Evolutionary conservation across 2,888 invertebrate genomes (phyloP), one percentile per base, ranked within the genome.

Genomic region (Allacma fusca): DNA sequence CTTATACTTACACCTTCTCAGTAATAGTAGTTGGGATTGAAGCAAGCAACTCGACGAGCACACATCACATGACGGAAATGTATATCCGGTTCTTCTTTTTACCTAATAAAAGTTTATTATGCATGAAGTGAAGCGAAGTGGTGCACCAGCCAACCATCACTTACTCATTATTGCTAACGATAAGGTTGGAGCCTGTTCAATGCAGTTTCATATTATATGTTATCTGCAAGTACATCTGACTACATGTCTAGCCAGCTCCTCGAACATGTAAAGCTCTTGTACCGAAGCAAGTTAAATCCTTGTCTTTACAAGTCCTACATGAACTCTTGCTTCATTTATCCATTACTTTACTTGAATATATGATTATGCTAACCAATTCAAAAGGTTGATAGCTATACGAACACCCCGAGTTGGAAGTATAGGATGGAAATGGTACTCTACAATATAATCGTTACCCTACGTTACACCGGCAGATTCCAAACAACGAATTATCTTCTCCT

Each of bases 41-140:
- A 50, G 50, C 19, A 16, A 50, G 50, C 19, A 50, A 16, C 50
- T 12, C 5, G 50, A 50, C 1, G 9, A 13, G 50, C 50, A 28
- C 77, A 79, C 78, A 78, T 74, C 77, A 77, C 65, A 71, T 79
- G 79, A 81, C 81, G 81, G 81, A 81, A 80, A 80, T 73, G 79
- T 75, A 70, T 80, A 77, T 81, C 81, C 81, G 80, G 80, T 77
- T 72, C 77, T 79, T 75, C 73, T 78, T 79, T 79, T 80, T 80
- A 78, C 78, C 76, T 68, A 79, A 80, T 81, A 81, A 81, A 81
- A 81, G 76, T 81, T 81, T 81, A 81, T 81, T 80, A 79, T 77
- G 81, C 81, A 80, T 80, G 80, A 80, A 81, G 77, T 75, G 62
- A 76, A 67, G 57, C 34, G 44, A 68, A 64, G 76, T 59, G 69